Evolutionary conservation across 2,888 invertebrate species (phyloP).

Genomic region (Pollenia griseotomentosa): DNA sequence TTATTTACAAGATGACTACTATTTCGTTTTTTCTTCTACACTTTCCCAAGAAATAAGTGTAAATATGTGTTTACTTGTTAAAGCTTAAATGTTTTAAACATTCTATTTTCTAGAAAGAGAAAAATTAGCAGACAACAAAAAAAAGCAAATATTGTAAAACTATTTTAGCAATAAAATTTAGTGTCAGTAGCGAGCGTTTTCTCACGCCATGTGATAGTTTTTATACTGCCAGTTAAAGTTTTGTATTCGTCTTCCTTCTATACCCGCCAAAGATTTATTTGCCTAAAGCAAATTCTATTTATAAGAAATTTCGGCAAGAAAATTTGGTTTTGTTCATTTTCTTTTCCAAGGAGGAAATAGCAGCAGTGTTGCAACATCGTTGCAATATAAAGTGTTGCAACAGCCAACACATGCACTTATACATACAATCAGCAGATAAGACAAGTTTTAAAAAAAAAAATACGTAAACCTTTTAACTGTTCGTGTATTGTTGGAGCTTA

Average conservation of each 20-base stretch:
- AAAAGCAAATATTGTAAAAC: slow-evolving; percentile 33
- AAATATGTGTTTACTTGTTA: slow-evolving; percentile 18
- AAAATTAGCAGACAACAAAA: slow-evolving; percentile 25
- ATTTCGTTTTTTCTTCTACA: neutral
- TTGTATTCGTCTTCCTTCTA: neutral
- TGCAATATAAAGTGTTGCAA: slow-evolving; percentile 27
- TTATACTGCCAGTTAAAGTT: slow-evolving; percentile 24
- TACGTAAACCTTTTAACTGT: slow-evolving; percentile 41
- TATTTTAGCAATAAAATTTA: slow-evolving; percentile 33
- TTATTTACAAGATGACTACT: slow-evolving; percentile 28
- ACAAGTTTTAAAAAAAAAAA: slow-evolving; percentile 41
- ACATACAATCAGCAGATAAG: neutral
- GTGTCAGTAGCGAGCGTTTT: slow-evolving; percentile 55
- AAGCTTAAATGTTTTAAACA: slow-evolving; percentile 47
- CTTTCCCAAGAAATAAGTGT: neutral
- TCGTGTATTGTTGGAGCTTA: neutral
- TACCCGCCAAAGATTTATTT: slow-evolving; percentile 42
- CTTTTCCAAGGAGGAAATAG: slow-evolving; percentile 9
- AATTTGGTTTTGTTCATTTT: neutral
- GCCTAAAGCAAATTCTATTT: slow-evolving; percentile 38
- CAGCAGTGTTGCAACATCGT: slow-evolving; percentile 43
- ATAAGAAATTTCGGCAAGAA: slow-evolving; percentile 11
- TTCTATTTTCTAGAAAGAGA: slow-evolving; percentile 30
- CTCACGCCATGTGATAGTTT: slow-evolving; percentile 58
- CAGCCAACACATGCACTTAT: neutral